These are phyloP conservation scores for Pelosia muscerda DNA, from an alignment of 2,888 invertebrate genomes.

Conservation along the genomic window DNA sequence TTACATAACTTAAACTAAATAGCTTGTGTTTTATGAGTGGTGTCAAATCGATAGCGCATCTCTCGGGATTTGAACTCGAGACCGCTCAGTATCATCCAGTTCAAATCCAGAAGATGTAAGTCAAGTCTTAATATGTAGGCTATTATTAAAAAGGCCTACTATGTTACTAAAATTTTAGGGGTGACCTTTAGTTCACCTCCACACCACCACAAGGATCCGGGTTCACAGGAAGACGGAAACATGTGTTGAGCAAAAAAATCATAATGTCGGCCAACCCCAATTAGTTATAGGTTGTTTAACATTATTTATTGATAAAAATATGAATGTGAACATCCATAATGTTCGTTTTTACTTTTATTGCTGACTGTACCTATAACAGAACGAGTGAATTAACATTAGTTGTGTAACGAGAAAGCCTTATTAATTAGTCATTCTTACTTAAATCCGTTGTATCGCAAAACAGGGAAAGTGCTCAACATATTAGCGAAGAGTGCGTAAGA, in stretches of 20 bases:
- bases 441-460: constrained; percentile 38
- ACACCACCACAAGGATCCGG: not conserved
- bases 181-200: not conserved
- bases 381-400: constrained; percentile 24
- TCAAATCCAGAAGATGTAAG: not conserved
- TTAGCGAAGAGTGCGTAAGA: constrained; percentile 23
- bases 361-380: constrained; percentile 25
- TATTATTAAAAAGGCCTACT: not conserved
- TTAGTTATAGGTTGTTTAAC: not conserved
- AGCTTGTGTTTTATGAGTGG: too few species aligned
- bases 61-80: too few species aligned
- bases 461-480: constrained; percentile 48
- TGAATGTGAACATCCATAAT: not conserved
- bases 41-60: too few species aligned
- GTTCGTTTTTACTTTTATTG: not conserved
- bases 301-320: not conserved
- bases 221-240: not conserved
- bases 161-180: not conserved
- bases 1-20: too few species aligned
- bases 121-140: not conserved
- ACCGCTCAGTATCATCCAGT: not conserved
- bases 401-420: constrained; percentile 51
- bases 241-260: not conserved
- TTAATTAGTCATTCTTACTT: constrained; percentile 51
- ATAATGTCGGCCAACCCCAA: not conserved